Evolutionary conservation across 2,888 invertebrate species (phyloP), one percentile per base, ranked within the genome.

Genomic region (Tromatobia lineatoria): DNA sequence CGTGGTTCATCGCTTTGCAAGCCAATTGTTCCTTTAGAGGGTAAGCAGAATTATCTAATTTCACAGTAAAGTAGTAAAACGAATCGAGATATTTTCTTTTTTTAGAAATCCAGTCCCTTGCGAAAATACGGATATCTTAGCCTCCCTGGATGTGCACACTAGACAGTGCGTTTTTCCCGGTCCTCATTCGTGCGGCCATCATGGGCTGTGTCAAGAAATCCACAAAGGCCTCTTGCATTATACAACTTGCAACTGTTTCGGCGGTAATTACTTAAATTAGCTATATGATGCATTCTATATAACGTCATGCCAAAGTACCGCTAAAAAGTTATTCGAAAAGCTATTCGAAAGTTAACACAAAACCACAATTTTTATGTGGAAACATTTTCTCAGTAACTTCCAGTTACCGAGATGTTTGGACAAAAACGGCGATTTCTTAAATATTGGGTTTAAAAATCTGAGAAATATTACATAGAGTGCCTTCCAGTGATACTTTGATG

Each of bases 131-230:
- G 93, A 94, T 85, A 92, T 94, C 38, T 91, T 94, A 76, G 91
- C 94, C 34, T 94, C 94, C n/a, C 83, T 94, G 61, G 93, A 94
- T 82, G 89, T 94, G 38, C 90, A 93, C 80, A 94, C 94, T 20
- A 92, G 93, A 73, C 93, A 94, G 7, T 95, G 95, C 87, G 92
- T 94, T 47, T 93, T 93, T 84, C 88, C 94, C 52, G 93, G 93
- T 66, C 89, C 89, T 75, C 89, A 92, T 75, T 92, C 94, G 2
- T 94, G 94, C 88, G 94, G 94, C 8, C 80, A 87, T 34, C 92
- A 94, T 85, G 95, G 95, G n/a, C 82, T 93, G 82, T 95, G 95
- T 85, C 93, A 94, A 87, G 94, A 94, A 88, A 93, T 94, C 87
- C 94, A 94, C 82, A 93, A 93, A 83, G 94, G 94, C 61, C 91